Evolutionary conservation across 1,140 invertebrate species (phyloP).

Genomic region (Drosophila bocki): DNA sequence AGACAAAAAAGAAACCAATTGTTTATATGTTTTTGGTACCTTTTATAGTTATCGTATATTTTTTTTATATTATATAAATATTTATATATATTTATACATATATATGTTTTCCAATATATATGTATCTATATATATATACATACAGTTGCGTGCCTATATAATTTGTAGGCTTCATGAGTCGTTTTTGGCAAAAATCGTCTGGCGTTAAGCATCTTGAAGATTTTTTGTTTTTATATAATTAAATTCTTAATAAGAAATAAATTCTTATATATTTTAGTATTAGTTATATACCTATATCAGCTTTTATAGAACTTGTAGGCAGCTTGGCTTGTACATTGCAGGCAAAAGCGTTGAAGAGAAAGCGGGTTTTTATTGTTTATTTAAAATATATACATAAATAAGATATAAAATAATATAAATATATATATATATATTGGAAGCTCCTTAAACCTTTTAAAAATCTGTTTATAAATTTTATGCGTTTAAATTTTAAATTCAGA

Average conservation of each 20-base stretch:
- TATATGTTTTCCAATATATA: background rate
- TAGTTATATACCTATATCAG: too few relatives aligned
- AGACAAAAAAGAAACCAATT: background rate
- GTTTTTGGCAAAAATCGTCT: background rate
- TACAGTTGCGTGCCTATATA: constrained; percentile 1
- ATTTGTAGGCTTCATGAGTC: background rate
- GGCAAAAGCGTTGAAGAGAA: background rate
- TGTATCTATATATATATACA: background rate
- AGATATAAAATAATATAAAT: too few relatives aligned
- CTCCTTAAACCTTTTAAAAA: background rate
- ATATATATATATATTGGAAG: background rate
- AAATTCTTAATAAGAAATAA: background rate
- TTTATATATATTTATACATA: background rate
- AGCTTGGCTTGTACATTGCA: constrained; percentile 1
- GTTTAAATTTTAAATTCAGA: background rate
- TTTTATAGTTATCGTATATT: too few relatives aligned
- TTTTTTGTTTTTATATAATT: background rate
- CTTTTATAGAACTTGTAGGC: background rate
- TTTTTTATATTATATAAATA: background rate
- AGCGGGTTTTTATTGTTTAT: background rate
- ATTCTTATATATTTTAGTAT: background rate
- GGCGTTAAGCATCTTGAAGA: background rate
- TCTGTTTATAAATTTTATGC: background rate
- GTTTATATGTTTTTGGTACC: background rate
- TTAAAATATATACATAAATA: too few relatives aligned